Evolutionary conservation across 1,140 invertebrate genomes (phyloP).

Genomic region (Diorhabda carinulata): DNA sequence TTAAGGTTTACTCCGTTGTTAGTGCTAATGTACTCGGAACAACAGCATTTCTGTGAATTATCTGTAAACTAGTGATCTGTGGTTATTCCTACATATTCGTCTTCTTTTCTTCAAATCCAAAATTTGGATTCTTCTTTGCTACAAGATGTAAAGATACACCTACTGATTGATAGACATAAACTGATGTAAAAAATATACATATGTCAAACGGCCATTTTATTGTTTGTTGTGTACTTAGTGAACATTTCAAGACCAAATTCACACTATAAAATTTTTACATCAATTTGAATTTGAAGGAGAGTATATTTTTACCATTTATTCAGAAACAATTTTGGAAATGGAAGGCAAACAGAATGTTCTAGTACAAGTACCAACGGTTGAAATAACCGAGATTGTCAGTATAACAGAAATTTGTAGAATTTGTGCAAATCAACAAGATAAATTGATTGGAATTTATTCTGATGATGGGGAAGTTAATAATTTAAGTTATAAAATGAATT

Average conservation of each 20-base stretch:
- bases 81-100: no score
- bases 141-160: no score
- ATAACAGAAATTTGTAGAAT: slow-evolving; percentile 48
- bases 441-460: slow-evolving; percentile 54
- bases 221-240: slow-evolving; percentile 5
- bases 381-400: slow-evolving; percentile 29
- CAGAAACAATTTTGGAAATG: neutral
- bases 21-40: no score
- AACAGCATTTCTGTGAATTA: no score
- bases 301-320: neutral
- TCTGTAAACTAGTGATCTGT: no score
- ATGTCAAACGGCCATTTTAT: slow-evolving; percentile 8
- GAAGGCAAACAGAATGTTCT: slow-evolving; percentile 19
- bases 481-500: slow-evolving; percentile 53
- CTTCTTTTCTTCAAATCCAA: no score
- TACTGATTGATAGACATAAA: no score
- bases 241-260: slow-evolving; percentile 18
- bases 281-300: neutral
- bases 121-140: no score
- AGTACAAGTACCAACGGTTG: slow-evolving; percentile 9
- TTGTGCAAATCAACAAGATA: slow-evolving; percentile 52
- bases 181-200: no score
- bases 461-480: slow-evolving; percentile 52
- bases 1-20: no score
- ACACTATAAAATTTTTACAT: slow-evolving; percentile 25